phyloP scores from a whole-genome alignment of 2,113 vertebrate species.

The Mesocricetus auratus region DNA sequence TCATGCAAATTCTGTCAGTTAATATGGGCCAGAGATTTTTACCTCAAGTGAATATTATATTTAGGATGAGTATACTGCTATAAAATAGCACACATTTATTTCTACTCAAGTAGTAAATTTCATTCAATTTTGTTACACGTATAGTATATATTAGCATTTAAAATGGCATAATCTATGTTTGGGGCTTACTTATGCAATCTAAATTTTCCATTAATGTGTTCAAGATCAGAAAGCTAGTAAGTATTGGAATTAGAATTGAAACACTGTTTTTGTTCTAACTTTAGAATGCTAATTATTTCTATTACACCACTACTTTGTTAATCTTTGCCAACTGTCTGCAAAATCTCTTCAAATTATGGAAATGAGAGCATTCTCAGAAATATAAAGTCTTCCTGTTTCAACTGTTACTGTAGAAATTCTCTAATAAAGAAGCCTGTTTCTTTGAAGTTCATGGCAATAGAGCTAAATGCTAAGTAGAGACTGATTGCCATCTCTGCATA shows the following conservation, averaged over 20 bases:
- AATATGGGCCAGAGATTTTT: constrained; percentile 22
- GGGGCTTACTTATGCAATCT: constrained; percentile 8
- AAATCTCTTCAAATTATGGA: not conserved
- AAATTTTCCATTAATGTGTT: constrained; percentile 48
- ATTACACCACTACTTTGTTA: not conserved
- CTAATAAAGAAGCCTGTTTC: not conserved
- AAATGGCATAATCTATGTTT: constrained; percentile 38
- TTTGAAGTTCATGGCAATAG: not conserved
- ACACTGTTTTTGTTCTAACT: constrained; percentile 6
- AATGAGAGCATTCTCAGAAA: not conserved
- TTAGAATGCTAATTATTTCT: constrained; percentile 37
- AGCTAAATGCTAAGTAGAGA: not conserved
- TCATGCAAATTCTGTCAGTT: constrained; percentile 25
- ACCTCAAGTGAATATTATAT: constrained; percentile 2
- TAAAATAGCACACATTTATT: constrained; percentile 60
- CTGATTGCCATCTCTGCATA: not conserved
- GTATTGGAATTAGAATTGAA: constrained; percentile 31
- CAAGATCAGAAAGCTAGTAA: constrained; percentile 38
- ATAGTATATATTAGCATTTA: constrained; percentile 36
- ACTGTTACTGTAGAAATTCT: not conserved
- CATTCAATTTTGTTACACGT: constrained; percentile 52
- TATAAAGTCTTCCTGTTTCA: not conserved
- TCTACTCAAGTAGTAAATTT: constrained; percentile 31
- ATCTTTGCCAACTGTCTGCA: constrained; percentile 41
- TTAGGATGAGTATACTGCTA: not conserved